Conservation (phyloP, 2,113 vertebrate species). For the Alectura lathami region DNA sequence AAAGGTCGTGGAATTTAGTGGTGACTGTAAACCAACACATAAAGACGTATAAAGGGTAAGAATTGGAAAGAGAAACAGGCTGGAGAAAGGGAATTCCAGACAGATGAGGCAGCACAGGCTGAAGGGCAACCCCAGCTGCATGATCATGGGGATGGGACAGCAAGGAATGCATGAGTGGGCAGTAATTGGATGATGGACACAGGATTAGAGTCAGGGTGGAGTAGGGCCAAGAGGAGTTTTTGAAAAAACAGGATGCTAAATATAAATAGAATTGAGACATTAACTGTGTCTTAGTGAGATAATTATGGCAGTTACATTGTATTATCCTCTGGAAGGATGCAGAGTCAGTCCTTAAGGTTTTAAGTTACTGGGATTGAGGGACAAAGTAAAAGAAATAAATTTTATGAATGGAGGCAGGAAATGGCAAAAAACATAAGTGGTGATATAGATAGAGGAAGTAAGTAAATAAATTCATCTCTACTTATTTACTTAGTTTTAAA, state of each 20-base stretch:
- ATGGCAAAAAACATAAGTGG: neutral
- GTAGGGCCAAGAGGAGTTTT: constrained; percentile 10
- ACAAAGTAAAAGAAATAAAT: neutral
- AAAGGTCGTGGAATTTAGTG: neutral
- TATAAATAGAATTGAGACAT: constrained; percentile 36
- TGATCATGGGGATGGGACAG: neutral
- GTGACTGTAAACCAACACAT: neutral
- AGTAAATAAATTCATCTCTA: neutral
- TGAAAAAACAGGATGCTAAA: constrained; percentile 22
- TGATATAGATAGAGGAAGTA: neutral
- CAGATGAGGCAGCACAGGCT: neutral
- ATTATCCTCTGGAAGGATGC: neutral
- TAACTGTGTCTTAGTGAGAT: constrained; percentile 27
- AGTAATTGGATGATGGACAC: constrained; percentile 28
- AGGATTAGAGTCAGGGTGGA: neutral
- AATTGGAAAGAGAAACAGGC: neutral
- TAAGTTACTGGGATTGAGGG: neutral
- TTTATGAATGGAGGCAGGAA: neutral
- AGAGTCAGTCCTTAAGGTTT: neutral
- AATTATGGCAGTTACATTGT: neutral
- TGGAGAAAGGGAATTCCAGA: constrained; percentile 29
- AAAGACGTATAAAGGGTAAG: neutral
- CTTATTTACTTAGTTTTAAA: neutral
- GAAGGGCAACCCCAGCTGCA: constrained; percentile 53
- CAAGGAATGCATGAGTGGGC: constrained; percentile 59